Evolutionary conservation across 2,888 invertebrate species (phyloP).

Genomic region (Drosophila mimetica): DNA sequence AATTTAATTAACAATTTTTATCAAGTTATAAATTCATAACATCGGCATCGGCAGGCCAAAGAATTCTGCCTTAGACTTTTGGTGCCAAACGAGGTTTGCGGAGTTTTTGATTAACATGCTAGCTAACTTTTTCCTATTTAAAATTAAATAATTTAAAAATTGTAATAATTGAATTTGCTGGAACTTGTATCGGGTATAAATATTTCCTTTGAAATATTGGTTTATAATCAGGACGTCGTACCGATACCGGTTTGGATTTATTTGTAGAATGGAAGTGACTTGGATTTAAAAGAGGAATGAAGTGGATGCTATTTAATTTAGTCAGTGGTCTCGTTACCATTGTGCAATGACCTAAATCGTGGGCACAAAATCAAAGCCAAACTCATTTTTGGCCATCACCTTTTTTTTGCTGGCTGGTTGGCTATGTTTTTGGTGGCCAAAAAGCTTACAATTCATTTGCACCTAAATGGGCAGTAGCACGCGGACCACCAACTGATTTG

Average conservation of each 20-base stretch:
- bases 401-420: slow-evolving; percentile 20
- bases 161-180: too few relatives aligned
- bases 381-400: slow-evolving; percentile 41
- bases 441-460: slow-evolving; percentile 61
- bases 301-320: slow-evolving; percentile 65
- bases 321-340: slow-evolving; percentile 71
- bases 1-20: too few relatives aligned
- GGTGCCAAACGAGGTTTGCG: too few relatives aligned
- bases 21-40: too few relatives aligned
- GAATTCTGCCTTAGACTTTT: too few relatives aligned
- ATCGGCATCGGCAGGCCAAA: too few relatives aligned
- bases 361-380: slow-evolving; percentile 57
- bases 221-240: slow-evolving; percentile 7
- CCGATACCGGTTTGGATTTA: too few relatives aligned
- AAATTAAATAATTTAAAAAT: too few relatives aligned
- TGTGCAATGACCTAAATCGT: slow-evolving; percentile 80
- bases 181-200: too few relatives aligned
- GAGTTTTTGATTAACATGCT: not conserved
- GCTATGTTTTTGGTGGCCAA: slow-evolving; percentile 42
- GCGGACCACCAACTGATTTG: too few relatives aligned
- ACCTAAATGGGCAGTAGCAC: slow-evolving; percentile 60
- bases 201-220: not conserved
- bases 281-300: not conserved
- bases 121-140: not conserved
- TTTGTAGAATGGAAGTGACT: too few relatives aligned